These are phyloP conservation scores for Chamaea fasciata DNA, from an alignment of 2,113 vertebrate species.

Conservation along the genomic window DNA sequence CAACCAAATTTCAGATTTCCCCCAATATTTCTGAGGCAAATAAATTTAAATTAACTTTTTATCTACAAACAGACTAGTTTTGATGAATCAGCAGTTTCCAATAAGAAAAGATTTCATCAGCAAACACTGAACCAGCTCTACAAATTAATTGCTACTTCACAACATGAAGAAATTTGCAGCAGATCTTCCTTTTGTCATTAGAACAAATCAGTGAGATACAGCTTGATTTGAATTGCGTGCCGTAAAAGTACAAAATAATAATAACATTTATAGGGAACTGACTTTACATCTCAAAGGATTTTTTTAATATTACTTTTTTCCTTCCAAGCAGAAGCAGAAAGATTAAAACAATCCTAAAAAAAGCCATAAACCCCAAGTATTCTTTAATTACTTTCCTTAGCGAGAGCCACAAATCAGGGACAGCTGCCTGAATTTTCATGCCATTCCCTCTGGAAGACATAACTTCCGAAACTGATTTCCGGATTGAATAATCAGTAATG, in stretches of 20 bases:
- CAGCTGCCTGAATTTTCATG: background rate
- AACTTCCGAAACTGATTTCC: background rate
- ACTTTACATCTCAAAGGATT: conserved; percentile 1
- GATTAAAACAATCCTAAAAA: conserved; percentile 41
- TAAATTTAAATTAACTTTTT: conserved; percentile 4
- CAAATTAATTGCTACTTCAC: conserved; percentile 37
- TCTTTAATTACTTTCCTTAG: conserved; percentile 13
- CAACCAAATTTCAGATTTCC: background rate
- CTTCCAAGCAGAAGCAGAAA: background rate
- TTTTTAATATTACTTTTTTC: background rate
- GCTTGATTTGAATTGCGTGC: conserved; percentile 34
- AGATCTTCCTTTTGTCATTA: conserved; percentile 36
- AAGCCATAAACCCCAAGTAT: background rate
- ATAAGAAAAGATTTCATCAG: conserved; percentile 1
- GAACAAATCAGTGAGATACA: conserved; percentile 6
- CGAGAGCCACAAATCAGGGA: background rate
- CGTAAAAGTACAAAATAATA: conserved; percentile 28
- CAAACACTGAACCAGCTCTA: background rate
- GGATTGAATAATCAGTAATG: background rate
- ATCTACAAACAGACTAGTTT: background rate
- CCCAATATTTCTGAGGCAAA: background rate
- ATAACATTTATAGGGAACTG: background rate
- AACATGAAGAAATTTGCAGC: background rate
- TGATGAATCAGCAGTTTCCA: conserved; percentile 11
- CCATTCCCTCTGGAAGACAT: background rate